These are phyloP conservation scores for Volucella zonaria DNA, from an alignment of 2,888 invertebrate species.

Conservation along the genomic window DNA sequence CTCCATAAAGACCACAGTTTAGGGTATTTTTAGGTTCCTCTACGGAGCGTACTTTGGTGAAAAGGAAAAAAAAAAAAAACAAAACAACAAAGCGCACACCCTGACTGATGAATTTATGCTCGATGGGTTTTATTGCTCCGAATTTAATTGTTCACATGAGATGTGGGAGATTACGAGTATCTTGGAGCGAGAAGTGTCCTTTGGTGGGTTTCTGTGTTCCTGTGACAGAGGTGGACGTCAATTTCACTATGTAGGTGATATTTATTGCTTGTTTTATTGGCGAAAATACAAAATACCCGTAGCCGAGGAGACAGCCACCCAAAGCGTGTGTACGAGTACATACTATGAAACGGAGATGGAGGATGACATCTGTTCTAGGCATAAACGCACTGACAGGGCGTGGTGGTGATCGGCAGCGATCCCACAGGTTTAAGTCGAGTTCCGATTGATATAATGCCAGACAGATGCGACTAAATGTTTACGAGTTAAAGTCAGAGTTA, in stretches of 20 bases:
- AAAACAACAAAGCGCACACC: constrained; percentile 9
- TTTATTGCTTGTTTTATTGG: constrained; percentile 67
- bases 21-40: constrained; percentile 57
- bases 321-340: constrained; percentile 27
- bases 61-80: background rate
- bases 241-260: constrained; percentile 63
- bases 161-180: constrained; percentile 56
- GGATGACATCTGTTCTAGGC: background rate
- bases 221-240: constrained; percentile 63
- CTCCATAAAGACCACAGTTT: constrained; percentile 51
- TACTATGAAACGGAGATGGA: background rate
- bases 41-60: constrained; percentile 49
- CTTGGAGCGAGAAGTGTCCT: constrained; percentile 50
- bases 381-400: constrained; percentile 19
- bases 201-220: constrained; percentile 41
- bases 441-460: constrained; percentile 54
- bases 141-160: constrained; percentile 69
- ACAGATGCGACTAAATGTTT: constrained; percentile 48
- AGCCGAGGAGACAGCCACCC: constrained; percentile 47
- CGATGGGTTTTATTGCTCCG: constrained; percentile 70
- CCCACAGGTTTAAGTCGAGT: constrained; percentile 1
- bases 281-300: constrained; percentile 53
- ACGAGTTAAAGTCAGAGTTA: constrained; percentile 24
- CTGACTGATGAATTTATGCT: constrained; percentile 66
- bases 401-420: background rate